phyloP scores from a whole-genome alignment of 2,797 vertebrate genomes.

The Gymnoscopelus microlampas region DNA sequence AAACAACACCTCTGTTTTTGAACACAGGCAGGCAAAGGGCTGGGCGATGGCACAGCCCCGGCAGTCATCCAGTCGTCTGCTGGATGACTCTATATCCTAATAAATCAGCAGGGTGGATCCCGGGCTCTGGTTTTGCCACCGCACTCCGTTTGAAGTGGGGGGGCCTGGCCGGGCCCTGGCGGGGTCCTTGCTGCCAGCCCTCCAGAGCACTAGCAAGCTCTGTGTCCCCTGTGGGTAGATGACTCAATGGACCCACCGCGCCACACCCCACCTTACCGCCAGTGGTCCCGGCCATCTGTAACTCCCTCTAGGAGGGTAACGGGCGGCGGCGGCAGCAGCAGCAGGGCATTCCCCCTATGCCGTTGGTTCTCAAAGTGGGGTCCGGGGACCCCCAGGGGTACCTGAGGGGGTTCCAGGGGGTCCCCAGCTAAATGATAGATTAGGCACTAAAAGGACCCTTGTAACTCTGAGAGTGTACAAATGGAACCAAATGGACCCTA shows the following conservation, averaged over 20 bases:
- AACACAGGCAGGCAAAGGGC: slow-evolving; percentile 21
- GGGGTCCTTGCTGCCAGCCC: slow-evolving; percentile 41
- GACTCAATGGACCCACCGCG: slow-evolving; percentile 66
- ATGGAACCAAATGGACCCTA: too few species aligned
- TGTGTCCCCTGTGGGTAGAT: slow-evolving; percentile 57
- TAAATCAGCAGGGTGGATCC: slow-evolving; percentile 80
- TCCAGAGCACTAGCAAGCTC: slow-evolving; percentile 8
- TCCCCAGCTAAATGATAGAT: too few species aligned
- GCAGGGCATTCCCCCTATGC: too few species aligned
- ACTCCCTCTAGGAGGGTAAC: background rate
- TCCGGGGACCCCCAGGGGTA: too few species aligned
- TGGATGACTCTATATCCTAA: slow-evolving; percentile 64
- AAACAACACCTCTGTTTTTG: slow-evolving; percentile 53
- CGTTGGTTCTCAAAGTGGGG: too few species aligned
- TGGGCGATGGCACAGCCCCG: slow-evolving; percentile 29
- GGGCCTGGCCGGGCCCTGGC: slow-evolving; percentile 16
- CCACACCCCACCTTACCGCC: slow-evolving; percentile 54
- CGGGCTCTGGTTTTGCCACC: slow-evolving; percentile 56
- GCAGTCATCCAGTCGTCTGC: slow-evolving; percentile 40
- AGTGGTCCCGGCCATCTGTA: slow-evolving; percentile 31
- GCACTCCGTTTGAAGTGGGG: slow-evolving; percentile 67
- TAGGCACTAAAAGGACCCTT: too few species aligned
- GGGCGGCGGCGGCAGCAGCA: too few species aligned
- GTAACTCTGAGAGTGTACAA: too few species aligned
- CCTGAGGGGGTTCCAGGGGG: too few species aligned